These are phyloP conservation scores for Phenganax subtilis DNA, from an alignment of 92 coral and sea anemone genomes.

Conservation along the genomic window DNA sequence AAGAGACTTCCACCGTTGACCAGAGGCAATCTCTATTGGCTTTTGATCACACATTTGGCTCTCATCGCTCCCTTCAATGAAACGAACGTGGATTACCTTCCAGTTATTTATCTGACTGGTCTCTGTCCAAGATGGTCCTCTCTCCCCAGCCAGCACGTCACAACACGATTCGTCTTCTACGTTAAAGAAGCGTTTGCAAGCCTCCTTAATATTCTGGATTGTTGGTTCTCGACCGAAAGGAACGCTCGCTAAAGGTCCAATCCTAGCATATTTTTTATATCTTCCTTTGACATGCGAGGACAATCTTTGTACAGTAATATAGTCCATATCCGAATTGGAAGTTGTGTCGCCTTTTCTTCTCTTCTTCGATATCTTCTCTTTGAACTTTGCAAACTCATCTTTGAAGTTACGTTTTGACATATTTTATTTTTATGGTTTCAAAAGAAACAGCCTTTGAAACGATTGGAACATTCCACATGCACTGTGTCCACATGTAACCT, in stretches of 20 bases:
- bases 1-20: conserved; percentile 16
- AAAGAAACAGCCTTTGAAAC: no score
- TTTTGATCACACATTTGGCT: not conserved
- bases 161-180: conserved; percentile 5
- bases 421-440: no score
- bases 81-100: conserved; percentile 4
- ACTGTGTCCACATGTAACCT: no score
- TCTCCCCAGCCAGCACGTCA: conserved; percentile 31
- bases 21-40: not conserved
- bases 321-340: no score
- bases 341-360: no score
- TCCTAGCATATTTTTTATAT: no score
- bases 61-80: not conserved
- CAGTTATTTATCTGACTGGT: not conserved
- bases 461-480: no score
- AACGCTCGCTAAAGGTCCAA: conserved; percentile 8
- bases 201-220: conserved; percentile 36
- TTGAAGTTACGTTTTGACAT: no score
- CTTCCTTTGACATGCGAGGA: no score
- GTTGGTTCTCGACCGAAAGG: conserved; percentile 31
- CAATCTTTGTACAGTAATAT: no score
- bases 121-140: not conserved
- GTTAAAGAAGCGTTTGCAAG: conserved; percentile 40
- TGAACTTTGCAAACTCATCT: no score
- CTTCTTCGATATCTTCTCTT: no score